Percentiles rank a stretch among this genome's conserved stretches.
Conservation (phyloP, 2,797 vertebrate genomes). For the Cynodonichthys magdalenae region DNA sequence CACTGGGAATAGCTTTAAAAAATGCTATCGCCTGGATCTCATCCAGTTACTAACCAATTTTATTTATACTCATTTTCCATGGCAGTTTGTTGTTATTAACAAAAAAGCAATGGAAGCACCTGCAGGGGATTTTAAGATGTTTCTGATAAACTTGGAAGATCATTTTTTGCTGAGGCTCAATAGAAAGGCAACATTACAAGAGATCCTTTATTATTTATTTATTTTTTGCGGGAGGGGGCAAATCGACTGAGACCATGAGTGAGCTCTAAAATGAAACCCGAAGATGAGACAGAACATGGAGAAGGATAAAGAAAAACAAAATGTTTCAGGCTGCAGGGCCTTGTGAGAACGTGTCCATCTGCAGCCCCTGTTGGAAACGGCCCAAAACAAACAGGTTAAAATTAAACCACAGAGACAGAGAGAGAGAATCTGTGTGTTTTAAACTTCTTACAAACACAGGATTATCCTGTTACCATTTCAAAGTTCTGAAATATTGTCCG, state of each 20-base stretch:
- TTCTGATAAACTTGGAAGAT: slow-evolving; percentile 15
- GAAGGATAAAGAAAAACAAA: slow-evolving; percentile 33
- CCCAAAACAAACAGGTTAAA: slow-evolving; percentile 85
- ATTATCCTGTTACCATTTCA: slow-evolving; percentile 68
- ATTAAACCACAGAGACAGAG: slow-evolving; percentile 79
- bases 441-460: slow-evolving; percentile 70
- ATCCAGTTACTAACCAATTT: slow-evolving; percentile 15
- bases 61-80: slow-evolving; percentile 31
- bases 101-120: slow-evolving; percentile 23
- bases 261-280: slow-evolving; percentile 32
- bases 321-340: slow-evolving; percentile 44
- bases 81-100: slow-evolving; percentile 8
- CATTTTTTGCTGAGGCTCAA: slow-evolving; percentile 6
- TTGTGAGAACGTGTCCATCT: slow-evolving; percentile 79
- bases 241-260: slow-evolving; percentile 29
- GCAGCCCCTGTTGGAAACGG: slow-evolving; percentile 67
- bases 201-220: slow-evolving; percentile 26
- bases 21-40: slow-evolving; percentile 25
- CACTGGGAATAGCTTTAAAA: slow-evolving; percentile 29
- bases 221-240: neutral
- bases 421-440: slow-evolving; percentile 67
- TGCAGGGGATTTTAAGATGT: slow-evolving; percentile 11
- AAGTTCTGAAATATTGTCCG: slow-evolving; percentile 66
- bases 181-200: slow-evolving; percentile 29
- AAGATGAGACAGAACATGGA: slow-evolving; percentile 28